A percentile compares a stretch with the other conserved stretches of the same genome.
These are phyloP conservation scores for Turritopsis dohrnii DNA, from an alignment of 30 jellyfish, hydroid and myxozoan genomes.

Conservation along the genomic window DNA sequence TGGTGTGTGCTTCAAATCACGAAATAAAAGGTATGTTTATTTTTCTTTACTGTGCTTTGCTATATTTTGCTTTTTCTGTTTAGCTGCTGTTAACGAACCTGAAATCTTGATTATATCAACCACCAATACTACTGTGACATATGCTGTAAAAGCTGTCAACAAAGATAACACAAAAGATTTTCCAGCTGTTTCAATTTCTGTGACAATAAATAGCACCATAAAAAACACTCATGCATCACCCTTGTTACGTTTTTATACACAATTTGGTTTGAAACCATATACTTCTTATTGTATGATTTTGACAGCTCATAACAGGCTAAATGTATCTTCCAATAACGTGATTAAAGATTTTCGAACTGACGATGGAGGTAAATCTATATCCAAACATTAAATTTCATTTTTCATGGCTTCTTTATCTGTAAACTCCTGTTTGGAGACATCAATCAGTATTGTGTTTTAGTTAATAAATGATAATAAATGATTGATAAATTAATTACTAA, in stretches of 20 bases:
- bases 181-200: neutral
- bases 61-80: too few relatives aligned
- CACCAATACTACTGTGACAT: neutral
- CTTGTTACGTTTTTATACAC: neutral
- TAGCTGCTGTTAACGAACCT: neutral
- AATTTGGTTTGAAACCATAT: neutral
- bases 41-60: too few relatives aligned
- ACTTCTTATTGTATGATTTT: neutral
- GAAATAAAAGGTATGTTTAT: neutral
- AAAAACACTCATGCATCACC: too few relatives aligned
- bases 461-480: too few relatives aligned
- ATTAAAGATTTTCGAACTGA: neutral
- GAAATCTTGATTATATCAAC: neutral
- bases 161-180: neutral
- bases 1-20: neutral
- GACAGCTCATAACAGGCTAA: neutral
- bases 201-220: neutral
- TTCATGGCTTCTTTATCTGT: too few relatives aligned
- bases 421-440: too few relatives aligned
- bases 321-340: neutral
- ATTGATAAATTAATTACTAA: too few relatives aligned
- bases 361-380: constrained; percentile 3
- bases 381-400: too few relatives aligned
- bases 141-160: neutral
- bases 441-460: too few relatives aligned